These are phyloP conservation scores for Alethe castanea DNA, from an alignment of 2,113 vertebrate species.

Conservation along the genomic window DNA sequence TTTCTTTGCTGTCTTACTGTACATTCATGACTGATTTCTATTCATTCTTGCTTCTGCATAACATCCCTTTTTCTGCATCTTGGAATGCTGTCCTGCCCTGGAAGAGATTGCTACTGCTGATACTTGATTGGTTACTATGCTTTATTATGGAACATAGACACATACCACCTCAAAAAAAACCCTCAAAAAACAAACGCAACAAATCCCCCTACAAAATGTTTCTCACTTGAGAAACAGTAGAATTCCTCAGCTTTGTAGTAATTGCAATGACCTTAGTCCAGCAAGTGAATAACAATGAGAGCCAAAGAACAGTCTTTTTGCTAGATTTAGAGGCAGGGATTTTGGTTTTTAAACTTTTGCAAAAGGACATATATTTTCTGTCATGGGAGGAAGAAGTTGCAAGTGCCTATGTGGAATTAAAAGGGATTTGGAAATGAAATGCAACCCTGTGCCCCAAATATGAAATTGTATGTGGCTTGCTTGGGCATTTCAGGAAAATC, in stretches of 20 bases:
- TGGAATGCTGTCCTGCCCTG: not conserved
- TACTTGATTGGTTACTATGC: not conserved
- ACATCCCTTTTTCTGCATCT: not conserved
- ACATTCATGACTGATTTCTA: not conserved
- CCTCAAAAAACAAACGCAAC: not conserved
- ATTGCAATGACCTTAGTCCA: not conserved
- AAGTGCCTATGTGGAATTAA: slow-evolving; percentile 1
- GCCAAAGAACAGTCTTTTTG: not conserved
- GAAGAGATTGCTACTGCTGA: not conserved
- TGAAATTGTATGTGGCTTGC: slow-evolving; percentile 10
- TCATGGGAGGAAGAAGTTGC: not conserved
- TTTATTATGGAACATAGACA: not conserved
- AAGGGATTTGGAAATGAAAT: slow-evolving; percentile 34
- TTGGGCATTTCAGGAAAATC: slow-evolving; percentile 37
- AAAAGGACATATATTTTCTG: not conserved
- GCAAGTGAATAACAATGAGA: not conserved
- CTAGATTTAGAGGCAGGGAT: not conserved
- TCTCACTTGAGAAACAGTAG: not conserved
- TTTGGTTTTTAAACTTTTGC: not conserved
- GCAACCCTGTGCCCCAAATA: not conserved
- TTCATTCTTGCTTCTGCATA: not conserved
- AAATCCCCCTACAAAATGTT: not conserved
- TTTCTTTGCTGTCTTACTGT: not conserved
- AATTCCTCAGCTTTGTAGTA: not conserved
- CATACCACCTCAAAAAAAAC: not conserved